phyloP scores from a whole-genome alignment of 2,888 invertebrate genomes.

The Cephus spinipes region DNA sequence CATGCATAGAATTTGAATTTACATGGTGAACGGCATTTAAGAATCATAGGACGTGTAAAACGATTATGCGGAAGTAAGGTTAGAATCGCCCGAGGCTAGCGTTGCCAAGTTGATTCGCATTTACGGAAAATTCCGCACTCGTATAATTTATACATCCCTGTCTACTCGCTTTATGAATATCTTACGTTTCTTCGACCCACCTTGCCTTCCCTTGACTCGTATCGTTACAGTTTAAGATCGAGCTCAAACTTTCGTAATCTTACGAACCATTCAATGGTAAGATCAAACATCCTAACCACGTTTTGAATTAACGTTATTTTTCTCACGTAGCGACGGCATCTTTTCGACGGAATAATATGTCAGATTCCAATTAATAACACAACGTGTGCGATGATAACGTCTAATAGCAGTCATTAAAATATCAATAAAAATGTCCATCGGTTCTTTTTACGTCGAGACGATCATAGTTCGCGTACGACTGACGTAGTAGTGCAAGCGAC shows the following conservation, averaged over 20 bases:
- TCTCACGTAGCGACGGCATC: background rate
- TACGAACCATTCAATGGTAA: background rate
- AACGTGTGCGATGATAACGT: background rate
- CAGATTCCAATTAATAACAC: background rate
- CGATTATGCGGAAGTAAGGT: background rate
- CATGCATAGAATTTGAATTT: background rate
- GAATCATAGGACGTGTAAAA: background rate
- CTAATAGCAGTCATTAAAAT: background rate
- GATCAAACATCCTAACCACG: background rate
- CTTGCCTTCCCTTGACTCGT: background rate
- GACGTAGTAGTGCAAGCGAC: background rate
- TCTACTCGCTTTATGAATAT: background rate
- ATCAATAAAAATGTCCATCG: background rate
- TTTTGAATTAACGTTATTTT: background rate
- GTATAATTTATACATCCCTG: background rate
- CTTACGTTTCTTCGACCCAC: background rate
- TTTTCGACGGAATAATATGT: background rate
- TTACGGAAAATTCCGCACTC: background rate
- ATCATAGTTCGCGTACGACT: background rate
- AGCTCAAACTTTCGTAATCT: background rate
- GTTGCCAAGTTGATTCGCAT: background rate
- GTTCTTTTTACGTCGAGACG: background rate
- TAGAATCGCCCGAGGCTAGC: background rate
- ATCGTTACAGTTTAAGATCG: background rate
- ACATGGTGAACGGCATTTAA: background rate